Evolutionary conservation across 2,113 vertebrate genomes (phyloP), one percentile per base, ranked within the genome.

Genomic region (Bostrychus sinensis): DNA sequence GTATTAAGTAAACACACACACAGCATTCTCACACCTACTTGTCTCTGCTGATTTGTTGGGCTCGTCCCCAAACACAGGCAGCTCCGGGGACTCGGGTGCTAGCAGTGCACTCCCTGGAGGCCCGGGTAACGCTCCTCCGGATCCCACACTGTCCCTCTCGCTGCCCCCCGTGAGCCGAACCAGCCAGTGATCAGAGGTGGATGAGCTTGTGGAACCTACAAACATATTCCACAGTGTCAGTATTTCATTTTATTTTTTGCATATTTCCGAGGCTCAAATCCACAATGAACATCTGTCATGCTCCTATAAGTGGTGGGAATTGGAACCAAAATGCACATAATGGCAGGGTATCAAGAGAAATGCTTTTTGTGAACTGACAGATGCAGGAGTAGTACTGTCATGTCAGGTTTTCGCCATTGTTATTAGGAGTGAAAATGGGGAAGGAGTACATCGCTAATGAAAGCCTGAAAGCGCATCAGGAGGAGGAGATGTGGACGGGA

Each of bases 141-240:
- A 91, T 22, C 71, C 61, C 22, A 89, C 19, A 36, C 92, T 90
- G 36, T 80, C 88, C 39, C 72, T 51, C 0, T 78, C 70, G 53
- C 85, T 83, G 25, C 78, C 61, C 66, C 82, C 88, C 0, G 87
- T 88, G 1, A 97, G 91, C 4, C 93, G 87, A 7, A 93, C 22
- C n/a, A 95, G 84, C 95, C 96, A 97, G 80, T 97, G 95, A 25
- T 94, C 92, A 0, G 95, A 93, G 7, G 91, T 7, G 5, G 93
- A 93, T 0, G 94, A 93, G 78, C 92, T 91, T 28, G 86, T 91
- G 57, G 94, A 94, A 11, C 94, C 95, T 97, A 77, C 8, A 50
- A 19, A 32, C 4, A 51, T 5, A 39, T 2, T 4, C 13, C 37
- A 39, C 30, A 32, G 8, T n/a, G n/a, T n/a, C n/a, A n/a, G n/a